Percentiles rank a stretch among this genome's conserved stretches.
Evolutionary conservation across 2,888 invertebrate genomes (phyloP).

Genomic region (Harpagoxenus sublaevis): DNA sequence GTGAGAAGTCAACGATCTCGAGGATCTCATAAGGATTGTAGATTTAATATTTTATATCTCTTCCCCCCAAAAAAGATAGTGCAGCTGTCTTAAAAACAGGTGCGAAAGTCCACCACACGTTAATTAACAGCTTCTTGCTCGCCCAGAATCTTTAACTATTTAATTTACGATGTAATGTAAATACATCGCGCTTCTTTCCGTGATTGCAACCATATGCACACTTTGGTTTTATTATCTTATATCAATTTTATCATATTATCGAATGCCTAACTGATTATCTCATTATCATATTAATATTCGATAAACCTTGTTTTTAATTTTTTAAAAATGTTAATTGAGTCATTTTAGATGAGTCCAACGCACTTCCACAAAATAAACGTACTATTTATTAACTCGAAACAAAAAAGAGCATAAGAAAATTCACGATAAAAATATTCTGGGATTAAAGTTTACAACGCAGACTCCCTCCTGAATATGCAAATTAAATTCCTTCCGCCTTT

Average conservation of each 20-base stretch:
- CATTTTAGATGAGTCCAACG: background rate
- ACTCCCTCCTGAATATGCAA: constrained; percentile 16
- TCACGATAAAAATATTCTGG: background rate
- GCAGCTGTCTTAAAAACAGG: constrained; percentile 20
- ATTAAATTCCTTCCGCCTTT: constrained; percentile 25
- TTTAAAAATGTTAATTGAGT: background rate
- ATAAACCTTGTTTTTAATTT: background rate
- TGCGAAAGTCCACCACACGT: background rate
- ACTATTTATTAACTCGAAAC: background rate
- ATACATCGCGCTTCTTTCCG: background rate
- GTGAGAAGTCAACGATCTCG: background rate
- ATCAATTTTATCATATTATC: background rate
- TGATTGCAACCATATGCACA: background rate
- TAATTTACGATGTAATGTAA: background rate
- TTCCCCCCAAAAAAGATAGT: background rate
- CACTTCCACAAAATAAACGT: background rate
- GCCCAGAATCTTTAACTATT: background rate
- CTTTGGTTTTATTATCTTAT: background rate
- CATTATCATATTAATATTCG: background rate
- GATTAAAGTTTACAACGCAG: background rate
- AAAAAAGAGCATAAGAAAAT: constrained; percentile 5
- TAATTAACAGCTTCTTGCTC: background rate
- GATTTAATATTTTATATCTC: background rate
- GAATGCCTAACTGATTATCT: background rate
- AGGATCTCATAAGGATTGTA: background rate